Evolutionary conservation across 2,888 invertebrate species (phyloP), one percentile per base, ranked within the genome.

Genomic region (Dasypolia templi): DNA sequence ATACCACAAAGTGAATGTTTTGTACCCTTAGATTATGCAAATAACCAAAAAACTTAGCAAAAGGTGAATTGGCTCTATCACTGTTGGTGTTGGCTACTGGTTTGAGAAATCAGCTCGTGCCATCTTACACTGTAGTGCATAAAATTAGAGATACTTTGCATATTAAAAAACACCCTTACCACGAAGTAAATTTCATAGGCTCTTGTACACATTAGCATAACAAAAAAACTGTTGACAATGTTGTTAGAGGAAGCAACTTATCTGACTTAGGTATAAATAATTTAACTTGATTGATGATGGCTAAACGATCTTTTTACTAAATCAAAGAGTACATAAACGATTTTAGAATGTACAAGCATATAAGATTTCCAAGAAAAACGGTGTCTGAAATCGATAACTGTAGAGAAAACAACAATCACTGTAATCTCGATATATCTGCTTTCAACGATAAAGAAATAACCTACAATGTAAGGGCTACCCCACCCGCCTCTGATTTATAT

Each of bases 171-270:
- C 62, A 76, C 73, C 71, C 83, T 75, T 67, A 69, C 26, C n/a
- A 32, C 51, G 11, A 79, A 53, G 17, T 29, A 2, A 55, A 17
- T 42, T 35, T 53, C 11, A 12, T 49, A 12, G 11, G n/a, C 14
- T 7, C n/a, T 55, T 75, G 17, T 11, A 22, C 3, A 42, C 7
- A 62, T 44, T 26, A 51, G 17, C 6, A 29, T 49, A 42, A 56
- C 12, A 3, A 14, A 87, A 85, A 88, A 86, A 82, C 79, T n/a
- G 2, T 32, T n/a, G 19, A n/a, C 51, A 35, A 12, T 35, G 5
- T 44, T n/a, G 4, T 22, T 26, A 42, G 0, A 22, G 7, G 17
- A 29, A 29, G 17, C 19, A 17, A 29, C 29, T 55, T 55, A 9
- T 29, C 17, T 51, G 51, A n/a, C n/a, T 9, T 11, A n/a, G 49